Evolutionary conservation across 2,113 vertebrate species (phyloP), one percentile per base, ranked within the genome.

Genomic region (Gallinago media): DNA sequence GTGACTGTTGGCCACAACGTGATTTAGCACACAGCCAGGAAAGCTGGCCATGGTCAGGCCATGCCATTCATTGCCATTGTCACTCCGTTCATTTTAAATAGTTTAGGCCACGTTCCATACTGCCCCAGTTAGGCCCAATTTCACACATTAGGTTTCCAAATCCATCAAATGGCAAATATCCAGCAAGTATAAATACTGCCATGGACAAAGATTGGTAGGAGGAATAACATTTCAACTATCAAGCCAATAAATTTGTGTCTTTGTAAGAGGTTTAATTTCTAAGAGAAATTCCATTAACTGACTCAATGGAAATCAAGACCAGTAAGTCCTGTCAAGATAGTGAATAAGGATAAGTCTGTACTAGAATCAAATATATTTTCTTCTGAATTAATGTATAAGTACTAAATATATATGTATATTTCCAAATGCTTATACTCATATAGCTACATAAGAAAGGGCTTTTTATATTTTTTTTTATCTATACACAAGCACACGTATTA

Each of bases 21-120:
- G 0, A 5, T 23, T 16, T 8, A 63, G 36, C 15, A 78, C 22
- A 3, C 0, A 1, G 44, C 3, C 3, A 58, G 9, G 7, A 58
- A 71, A 77, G 16, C 16, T 36, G 25, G 21, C 31, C 5, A 0
- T 2, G 3, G 19, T n/a, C 75, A 65, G 52, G 3, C 49, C 20
- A 2, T 3, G 29, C 8, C 46, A 36, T 67, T 47, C 47, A 29
- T 18, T 66, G 38, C 13, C 34, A 9, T 1, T 15, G 26, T 29
- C 36, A n/a, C 25, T 54, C 46, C 23, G 8, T 6, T n/a, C 8
- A 8, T 32, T 47, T 44, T 2, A 31, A 50, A n/a, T 3, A 27
- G 23, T 21, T 40, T 7, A 70, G 34, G 40, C 36, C 12, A 11
- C 5, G 9, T 19, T 71, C 36, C 12, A 25, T 1, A 47, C 8